Evolutionary conservation across 2,888 invertebrate genomes (phyloP).

Genomic region (Seira musarum): DNA sequence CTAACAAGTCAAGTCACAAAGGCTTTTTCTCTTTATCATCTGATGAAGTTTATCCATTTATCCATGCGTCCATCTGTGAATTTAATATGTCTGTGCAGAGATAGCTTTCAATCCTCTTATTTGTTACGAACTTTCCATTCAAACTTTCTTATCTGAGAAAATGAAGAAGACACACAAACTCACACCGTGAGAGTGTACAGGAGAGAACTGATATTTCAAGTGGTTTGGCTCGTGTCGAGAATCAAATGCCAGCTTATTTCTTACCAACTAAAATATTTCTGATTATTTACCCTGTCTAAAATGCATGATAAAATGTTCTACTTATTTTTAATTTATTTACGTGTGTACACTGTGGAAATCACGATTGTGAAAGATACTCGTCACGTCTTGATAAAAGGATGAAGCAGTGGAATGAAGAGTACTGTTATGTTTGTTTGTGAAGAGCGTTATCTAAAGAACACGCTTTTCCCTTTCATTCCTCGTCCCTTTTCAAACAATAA

Average conservation of each 20-base stretch:
- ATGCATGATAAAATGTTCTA: not conserved
- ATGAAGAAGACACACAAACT: constrained; percentile 13
- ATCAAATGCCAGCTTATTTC: not conserved
- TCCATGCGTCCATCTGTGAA: not conserved
- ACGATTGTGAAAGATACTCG: not conserved
- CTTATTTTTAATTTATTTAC: not conserved
- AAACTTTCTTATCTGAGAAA: constrained; percentile 10
- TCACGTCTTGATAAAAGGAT: not conserved
- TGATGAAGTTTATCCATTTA: not conserved
- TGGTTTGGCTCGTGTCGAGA: not conserved
- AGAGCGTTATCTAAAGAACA: too few relatives aligned
- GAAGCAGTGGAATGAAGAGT: too few relatives aligned
- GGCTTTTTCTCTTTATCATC: constrained; percentile 10
- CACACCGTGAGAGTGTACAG: too few relatives aligned
- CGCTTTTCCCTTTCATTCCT: not conserved
- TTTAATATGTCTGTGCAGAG: not conserved
- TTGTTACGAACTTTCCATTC: constrained; percentile 8
- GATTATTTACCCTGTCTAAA: not conserved
- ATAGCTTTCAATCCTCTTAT: not conserved
- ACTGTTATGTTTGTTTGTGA: too few relatives aligned
- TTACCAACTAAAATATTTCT: not conserved
- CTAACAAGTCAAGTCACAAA: constrained; percentile 37
- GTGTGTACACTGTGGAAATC: not conserved
- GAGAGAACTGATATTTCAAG: not conserved
- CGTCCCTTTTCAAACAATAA: too few relatives aligned